Conservation (phyloP, 2,888 invertebrate genomes). For the Stratiomys singularior region DNA sequence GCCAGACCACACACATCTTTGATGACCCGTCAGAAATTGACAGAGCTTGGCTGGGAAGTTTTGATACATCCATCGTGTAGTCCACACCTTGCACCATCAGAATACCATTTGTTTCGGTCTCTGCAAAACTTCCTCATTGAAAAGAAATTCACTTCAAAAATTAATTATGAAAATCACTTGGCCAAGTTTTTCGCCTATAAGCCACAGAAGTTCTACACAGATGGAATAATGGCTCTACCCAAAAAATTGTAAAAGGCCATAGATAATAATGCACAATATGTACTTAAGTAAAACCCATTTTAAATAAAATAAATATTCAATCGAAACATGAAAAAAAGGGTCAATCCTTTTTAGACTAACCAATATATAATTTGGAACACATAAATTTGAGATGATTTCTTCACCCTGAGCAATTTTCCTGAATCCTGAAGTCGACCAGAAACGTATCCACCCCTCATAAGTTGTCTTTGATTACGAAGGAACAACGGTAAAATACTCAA, state of each 20-base stretch:
- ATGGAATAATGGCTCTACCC: slow-evolving; percentile 50
- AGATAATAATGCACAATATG: slow-evolving; percentile 39
- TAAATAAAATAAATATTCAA: background rate
- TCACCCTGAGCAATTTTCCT: no score
- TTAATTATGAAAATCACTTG: slow-evolving; percentile 53
- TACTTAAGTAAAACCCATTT: background rate
- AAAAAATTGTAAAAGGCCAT: slow-evolving; percentile 37
- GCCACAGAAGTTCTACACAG: slow-evolving; percentile 52
- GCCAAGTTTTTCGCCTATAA: slow-evolving; percentile 53
- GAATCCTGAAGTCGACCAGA: no score
- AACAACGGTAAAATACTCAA: no score
- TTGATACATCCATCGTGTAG: background rate
- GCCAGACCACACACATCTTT: background rate
- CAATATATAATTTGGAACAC: no score
- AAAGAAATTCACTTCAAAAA: slow-evolving; percentile 49
- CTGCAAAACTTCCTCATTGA: background rate
- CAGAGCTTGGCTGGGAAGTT: background rate
- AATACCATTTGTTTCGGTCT: slow-evolving; percentile 11
- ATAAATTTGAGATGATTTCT: no score
- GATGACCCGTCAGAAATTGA: background rate
- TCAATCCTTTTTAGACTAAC: no score
- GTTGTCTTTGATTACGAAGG: no score
- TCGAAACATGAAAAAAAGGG: no score
- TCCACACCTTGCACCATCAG: slow-evolving; percentile 6
- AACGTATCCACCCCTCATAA: no score